Evolutionary conservation across 2,888 invertebrate genomes (phyloP), one percentile per base, ranked within the genome.

Genomic region (Chaitophorus viminalis): DNA sequence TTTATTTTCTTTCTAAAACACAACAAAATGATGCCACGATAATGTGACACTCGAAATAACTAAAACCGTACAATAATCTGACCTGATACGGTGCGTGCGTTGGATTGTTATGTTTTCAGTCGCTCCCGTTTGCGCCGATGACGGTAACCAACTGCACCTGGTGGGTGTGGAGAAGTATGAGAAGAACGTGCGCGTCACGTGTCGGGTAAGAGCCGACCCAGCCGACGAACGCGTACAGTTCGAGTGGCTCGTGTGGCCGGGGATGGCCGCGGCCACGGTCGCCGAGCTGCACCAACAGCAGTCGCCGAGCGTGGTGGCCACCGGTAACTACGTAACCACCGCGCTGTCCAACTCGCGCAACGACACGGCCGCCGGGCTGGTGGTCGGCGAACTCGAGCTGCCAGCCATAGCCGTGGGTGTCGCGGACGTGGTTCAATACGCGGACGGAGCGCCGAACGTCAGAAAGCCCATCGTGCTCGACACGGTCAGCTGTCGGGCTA

Each of bases 401-500:
- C 76, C 84, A n/a, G 83, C 83, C 8, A 31, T 31, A 29, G 21
- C 52, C 1, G 72, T 54, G 25, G 65, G 29, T 33, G 25, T 54
- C 18, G 21, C 36, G 36, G 60, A 31, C 36, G 29, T 9, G 25
- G 33, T 31, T 9, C 79, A 79, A 25, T 74, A 74, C 39, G 74
- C 60, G 60, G 86, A 85, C 29, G 29, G 70, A 25, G 25, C 36
- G 29, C 25, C 68, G 9, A 29, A 21, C 52, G 25, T 21, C 54
- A 72, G 29, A 11, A 74, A 79, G 2, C 72, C 81, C 1, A 36
- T 33, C 2, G 79, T 74, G 31, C 65, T 87, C 91, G 97, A 97
- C 9, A 96, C 97, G 29, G 93, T 97, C 89, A 95, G 96, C 88
- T 97, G 97, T 92, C 97, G 95, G 93, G 97, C 95, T 21, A 93